These are phyloP conservation scores for Oncorhynchus masou DNA, from an alignment of 2,113 vertebrate species.

Conservation along the genomic window DNA sequence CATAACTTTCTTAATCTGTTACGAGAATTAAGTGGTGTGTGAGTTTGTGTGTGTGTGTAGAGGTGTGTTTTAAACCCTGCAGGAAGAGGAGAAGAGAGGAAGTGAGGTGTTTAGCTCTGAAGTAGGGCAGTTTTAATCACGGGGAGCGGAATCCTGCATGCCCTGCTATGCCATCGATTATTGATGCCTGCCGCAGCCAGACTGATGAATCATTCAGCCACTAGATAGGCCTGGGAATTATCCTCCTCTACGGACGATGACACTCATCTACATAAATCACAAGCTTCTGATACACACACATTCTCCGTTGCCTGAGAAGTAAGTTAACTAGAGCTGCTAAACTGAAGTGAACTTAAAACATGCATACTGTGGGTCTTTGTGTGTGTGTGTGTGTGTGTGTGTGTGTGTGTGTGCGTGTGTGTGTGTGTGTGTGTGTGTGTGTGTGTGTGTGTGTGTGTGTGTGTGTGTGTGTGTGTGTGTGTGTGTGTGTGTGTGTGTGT, in stretches of 20 bases:
- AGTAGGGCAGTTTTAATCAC: slow-evolving; percentile 71
- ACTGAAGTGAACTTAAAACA: neutral
- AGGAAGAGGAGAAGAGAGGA: slow-evolving; percentile 54
- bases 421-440: no score
- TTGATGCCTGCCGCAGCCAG: slow-evolving; percentile 71
- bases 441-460: no score
- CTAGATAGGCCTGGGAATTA: slow-evolving; percentile 72
- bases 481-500: no score
- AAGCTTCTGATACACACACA: slow-evolving; percentile 40
- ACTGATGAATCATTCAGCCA: slow-evolving; percentile 76
- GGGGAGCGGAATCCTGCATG: slow-evolving; percentile 70
- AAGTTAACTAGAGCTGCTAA: neutral
- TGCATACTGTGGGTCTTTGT: no score
- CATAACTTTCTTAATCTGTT: no score
- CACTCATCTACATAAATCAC: slow-evolving; percentile 72
- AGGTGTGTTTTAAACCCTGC: slow-evolving; percentile 37
- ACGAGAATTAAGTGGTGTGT: slow-evolving; percentile 23
- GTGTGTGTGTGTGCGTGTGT: no score
- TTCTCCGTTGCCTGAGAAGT: neutral
- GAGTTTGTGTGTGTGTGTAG: slow-evolving; percentile 6
- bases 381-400: no score
- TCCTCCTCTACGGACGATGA: slow-evolving; percentile 60
- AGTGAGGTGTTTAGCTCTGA: slow-evolving; percentile 65
- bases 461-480: no score
- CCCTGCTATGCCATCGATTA: slow-evolving; percentile 74